Conservation (phyloP, 1,140 invertebrate species). For the Megathymus violae region DNA sequence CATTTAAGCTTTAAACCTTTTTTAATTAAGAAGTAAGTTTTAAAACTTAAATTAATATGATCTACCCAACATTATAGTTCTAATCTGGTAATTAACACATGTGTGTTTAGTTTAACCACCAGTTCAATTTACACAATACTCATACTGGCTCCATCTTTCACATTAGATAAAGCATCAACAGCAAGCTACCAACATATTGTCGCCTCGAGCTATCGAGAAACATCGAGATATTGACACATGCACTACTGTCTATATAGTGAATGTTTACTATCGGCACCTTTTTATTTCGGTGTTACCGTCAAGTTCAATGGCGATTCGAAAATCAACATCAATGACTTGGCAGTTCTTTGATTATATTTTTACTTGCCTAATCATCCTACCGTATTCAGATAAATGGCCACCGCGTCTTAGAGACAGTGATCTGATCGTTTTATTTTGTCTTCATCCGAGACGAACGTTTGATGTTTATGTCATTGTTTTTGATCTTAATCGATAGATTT, state of each 20-base stretch:
- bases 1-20: no score
- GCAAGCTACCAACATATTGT: conserved; percentile 1
- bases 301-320: conserved; percentile 55
- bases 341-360: conserved; percentile 40
- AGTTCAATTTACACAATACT: no score
- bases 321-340: conserved; percentile 51
- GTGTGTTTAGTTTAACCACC: no score
- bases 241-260: conserved; percentile 5
- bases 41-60: no score
- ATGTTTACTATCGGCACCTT: conserved; percentile 19
- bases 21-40: no score
- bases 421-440: conserved; percentile 38
- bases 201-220: conserved; percentile 2
- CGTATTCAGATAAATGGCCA: conserved; percentile 39
- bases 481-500: not conserved
- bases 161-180: no score
- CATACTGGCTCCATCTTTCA: no score
- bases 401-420: conserved; percentile 44
- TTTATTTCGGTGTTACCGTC: conserved; percentile 18
- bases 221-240: not conserved
- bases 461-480: not conserved
- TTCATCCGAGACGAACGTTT: not conserved
- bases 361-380: conserved; percentile 52
- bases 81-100: no score
- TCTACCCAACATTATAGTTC: no score